Evolutionary conservation across 53 echinoderm and acorn worm genomes (phyloP), one percentile per base, ranked within the genome.

Genomic region (Mesocentrotus franciscanus): DNA sequence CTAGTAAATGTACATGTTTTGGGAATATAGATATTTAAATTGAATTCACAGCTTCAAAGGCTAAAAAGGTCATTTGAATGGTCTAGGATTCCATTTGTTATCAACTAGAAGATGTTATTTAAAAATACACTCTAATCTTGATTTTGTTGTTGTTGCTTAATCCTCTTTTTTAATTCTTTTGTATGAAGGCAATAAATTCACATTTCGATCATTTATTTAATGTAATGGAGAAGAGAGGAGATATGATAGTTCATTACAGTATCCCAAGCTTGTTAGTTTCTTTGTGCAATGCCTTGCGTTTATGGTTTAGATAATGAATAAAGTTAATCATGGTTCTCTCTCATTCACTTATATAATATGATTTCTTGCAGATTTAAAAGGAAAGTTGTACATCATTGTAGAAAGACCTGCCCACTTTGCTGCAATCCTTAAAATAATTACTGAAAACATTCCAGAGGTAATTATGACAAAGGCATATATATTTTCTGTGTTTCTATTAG

Each of bases 361-460:
- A 32, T 87, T 87, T 87, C 34, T 84, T 24, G 17, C 92, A 98
- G 98, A 95, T 93, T 92, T 98, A 17, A 97, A 96, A 87, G 95
- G 84, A 20, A 95, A 97, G 89, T 94, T 94, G 26, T 64, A 95
- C 22, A 72, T 72, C 24, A 56, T 96, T 71, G 61, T 97, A 22
- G 91, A 94, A 60, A 92, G 95, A 36, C 81, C 95, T 13, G 60
- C 16, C 10, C 90, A 96, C 85, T 96, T 97, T 96, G 92, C 96
- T 13, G 94, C 84, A 74, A 97, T 98, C 15, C 61, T 98, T 30
- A 95, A 97, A 60, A 97, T 98, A 72, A 98, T 98, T 18, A 34
- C 60, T 14, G 96, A 98, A 90, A 96, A 98, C 89, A 98, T 98
- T 85, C 98, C 98, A 74, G 97, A 98, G 97, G 98, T 98, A 96